Percentiles rank a stretch among this genome's conserved stretches.
Evolutionary conservation across 2,797 vertebrate genomes (phyloP).

Genomic region (Danio aesculapii): DNA sequence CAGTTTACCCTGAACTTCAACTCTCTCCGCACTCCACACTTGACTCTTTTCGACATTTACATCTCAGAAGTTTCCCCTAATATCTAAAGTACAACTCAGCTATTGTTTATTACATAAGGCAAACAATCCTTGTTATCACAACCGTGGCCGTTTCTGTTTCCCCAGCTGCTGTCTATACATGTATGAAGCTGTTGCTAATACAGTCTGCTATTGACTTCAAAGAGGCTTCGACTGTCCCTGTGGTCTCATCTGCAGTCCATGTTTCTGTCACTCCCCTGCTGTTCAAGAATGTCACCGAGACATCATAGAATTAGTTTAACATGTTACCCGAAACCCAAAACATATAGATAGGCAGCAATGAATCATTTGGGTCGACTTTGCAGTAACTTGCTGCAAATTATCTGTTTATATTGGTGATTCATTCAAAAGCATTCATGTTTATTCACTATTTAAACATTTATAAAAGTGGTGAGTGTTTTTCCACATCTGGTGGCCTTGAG

Average conservation of each 20-base stretch:
- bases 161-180: conserved; percentile 55
- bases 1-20: conserved; percentile 14
- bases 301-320: conserved; percentile 15
- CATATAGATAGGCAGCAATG: not conserved
- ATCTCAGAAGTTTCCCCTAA: conserved; percentile 58
- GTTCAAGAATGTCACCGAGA: conserved; percentile 7
- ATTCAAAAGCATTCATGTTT: not conserved
- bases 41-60: conserved; percentile 44
- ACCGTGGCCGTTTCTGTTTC: conserved; percentile 71
- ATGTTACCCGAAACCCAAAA: not conserved
- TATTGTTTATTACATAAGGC: conserved; percentile 74
- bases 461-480: not conserved
- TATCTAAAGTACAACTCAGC: conserved; percentile 61
- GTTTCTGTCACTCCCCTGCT: not conserved
- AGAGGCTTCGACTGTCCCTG: conserved; percentile 14
- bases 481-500: not conserved
- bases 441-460: not conserved
- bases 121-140: conserved; percentile 82
- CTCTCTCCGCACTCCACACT: conserved; percentile 40
- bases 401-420: not conserved
- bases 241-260: conserved; percentile 11
- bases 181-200: conserved; percentile 77
- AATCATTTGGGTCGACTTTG: not conserved
- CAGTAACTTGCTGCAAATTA: not conserved
- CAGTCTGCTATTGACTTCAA: conserved; percentile 56